These are phyloP conservation scores for Leptosomus discolor DNA, from an alignment of 2,113 vertebrate species.

Conservation along the genomic window DNA sequence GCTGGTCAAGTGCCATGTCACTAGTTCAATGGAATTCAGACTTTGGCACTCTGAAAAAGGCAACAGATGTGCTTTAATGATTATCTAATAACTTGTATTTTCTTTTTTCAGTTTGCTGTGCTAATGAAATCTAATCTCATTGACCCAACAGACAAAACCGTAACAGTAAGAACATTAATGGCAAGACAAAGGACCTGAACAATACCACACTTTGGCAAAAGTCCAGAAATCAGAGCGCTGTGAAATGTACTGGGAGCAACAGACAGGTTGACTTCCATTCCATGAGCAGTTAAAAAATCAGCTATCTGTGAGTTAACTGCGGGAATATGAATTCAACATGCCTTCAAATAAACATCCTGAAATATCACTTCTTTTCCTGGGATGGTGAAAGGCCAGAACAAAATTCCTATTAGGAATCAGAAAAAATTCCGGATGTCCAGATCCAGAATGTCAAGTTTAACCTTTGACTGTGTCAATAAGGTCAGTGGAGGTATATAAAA, in stretches of 20 bases:
- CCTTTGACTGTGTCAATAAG: neutral
- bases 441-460: neutral
- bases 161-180: constrained; percentile 40
- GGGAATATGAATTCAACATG: neutral
- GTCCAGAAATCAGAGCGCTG: neutral
- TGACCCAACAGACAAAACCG: constrained; percentile 29
- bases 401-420: neutral
- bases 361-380: neutral
- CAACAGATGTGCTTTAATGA: constrained; percentile 61
- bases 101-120: constrained; percentile 31
- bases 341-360: neutral
- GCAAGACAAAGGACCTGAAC: constrained; percentile 27
- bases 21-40: constrained; percentile 65
- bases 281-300: neutral
- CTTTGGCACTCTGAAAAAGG: constrained; percentile 58
- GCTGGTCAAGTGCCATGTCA: constrained; percentile 58
- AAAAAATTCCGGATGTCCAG: neutral
- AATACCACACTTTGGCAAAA: neutral
- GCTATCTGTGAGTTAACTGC: neutral
- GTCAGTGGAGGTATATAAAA: neutral
- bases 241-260: neutral
- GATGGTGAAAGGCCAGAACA: neutral
- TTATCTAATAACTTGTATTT: constrained; percentile 44
- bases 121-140: constrained; percentile 51
- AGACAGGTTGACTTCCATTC: neutral